phyloP scores from a whole-genome alignment of 2,888 invertebrate species.

The Lochmaea crataegi region DNA sequence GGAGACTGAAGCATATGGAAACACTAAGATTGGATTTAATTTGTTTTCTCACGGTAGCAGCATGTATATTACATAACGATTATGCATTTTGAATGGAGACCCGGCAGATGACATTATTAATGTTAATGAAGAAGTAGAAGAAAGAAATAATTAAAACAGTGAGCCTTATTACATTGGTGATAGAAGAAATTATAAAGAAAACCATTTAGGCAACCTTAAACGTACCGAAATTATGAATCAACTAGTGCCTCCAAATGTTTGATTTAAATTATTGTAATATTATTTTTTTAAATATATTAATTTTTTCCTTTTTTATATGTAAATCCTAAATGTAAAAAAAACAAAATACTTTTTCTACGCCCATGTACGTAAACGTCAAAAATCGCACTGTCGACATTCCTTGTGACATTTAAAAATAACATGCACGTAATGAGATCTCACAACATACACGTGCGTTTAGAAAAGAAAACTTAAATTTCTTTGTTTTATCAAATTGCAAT shows the following conservation, averaged over 20 bases:
- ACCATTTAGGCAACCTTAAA: constrained; percentile 11
- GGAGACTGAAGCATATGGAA: constrained; percentile 45
- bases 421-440: too few species aligned
- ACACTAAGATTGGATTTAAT: constrained; percentile 42
- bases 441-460: too few species aligned
- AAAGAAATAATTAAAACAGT: neutral
- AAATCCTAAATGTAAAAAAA: too few species aligned
- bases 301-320: too few species aligned
- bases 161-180: neutral
- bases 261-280: too few species aligned
- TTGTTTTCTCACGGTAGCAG: constrained; percentile 40
- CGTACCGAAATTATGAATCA: constrained; percentile 15
- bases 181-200: constrained; percentile 5
- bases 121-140: constrained; percentile 6
- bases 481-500: too few species aligned
- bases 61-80: constrained; percentile 46
- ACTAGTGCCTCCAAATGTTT: neutral
- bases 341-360: too few species aligned
- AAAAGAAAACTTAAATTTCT: too few species aligned
- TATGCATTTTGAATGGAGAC: constrained; percentile 43
- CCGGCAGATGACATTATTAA: constrained; percentile 23
- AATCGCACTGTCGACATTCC: too few species aligned
- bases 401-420: too few species aligned
- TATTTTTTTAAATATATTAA: too few species aligned
- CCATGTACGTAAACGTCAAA: too few species aligned